Conservation (phyloP, 1,140 invertebrate genomes). For the Rhizoglyphus robini region DNA sequence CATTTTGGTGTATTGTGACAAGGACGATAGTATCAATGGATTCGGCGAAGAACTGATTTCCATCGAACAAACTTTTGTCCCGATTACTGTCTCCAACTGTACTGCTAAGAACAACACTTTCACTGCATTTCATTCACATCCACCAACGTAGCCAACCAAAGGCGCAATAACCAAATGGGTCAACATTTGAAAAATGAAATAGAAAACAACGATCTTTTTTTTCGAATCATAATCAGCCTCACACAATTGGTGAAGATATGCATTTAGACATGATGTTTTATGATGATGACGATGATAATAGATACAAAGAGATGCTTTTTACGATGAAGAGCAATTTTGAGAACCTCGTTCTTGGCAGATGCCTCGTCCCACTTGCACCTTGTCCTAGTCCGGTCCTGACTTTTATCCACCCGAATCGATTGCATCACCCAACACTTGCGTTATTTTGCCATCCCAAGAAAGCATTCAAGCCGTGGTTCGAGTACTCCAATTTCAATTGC, state of each 20-base stretch:
- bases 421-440: too few species aligned
- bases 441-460: too few species aligned
- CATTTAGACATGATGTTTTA: not conserved
- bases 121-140: not conserved
- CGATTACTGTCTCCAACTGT: not conserved
- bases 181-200: not conserved
- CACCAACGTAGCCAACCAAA: not conserved
- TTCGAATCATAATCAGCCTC: not conserved
- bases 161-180: not conserved
- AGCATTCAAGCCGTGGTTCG: not conserved
- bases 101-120: not conserved
- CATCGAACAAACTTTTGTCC: slow-evolving; percentile 1
- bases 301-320: not conserved
- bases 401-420: too few species aligned
- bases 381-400: not conserved
- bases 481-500: not conserved
- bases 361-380: not conserved
- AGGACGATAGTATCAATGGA: not conserved
- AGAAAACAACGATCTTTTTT: not conserved
- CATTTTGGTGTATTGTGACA: too few species aligned
- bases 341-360: not conserved
- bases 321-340: not conserved
- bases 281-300: not conserved
- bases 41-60: slow-evolving; percentile 7
- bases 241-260: not conserved